phyloP scores from a whole-genome alignment of 1,140 invertebrate genomes.

The Hycleus phaleratus region DNA sequence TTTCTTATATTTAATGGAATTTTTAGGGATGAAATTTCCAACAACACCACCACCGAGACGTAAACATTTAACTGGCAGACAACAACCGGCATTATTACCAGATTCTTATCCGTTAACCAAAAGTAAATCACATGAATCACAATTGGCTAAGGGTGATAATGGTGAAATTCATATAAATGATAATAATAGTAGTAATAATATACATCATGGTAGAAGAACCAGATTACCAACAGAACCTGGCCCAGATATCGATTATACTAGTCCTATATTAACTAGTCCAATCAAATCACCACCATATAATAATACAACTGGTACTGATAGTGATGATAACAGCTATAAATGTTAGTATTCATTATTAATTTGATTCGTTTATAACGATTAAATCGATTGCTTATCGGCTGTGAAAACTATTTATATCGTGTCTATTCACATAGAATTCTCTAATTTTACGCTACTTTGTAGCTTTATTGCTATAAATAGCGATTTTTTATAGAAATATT shows the following conservation, averaged over 20 bases:
- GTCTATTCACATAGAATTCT: background rate
- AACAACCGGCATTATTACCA: conserved; percentile 41
- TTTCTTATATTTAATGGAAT: background rate
- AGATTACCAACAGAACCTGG: conserved; percentile 66
- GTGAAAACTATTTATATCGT: too few relatives aligned
- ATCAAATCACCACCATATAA: conserved; percentile 57
- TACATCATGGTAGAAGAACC: conserved; percentile 42
- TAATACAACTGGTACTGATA: conserved; percentile 43
- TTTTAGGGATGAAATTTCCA: conserved; percentile 53
- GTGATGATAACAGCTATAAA: conserved; percentile 52
- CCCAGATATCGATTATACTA: conserved; percentile 45
- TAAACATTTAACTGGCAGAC: conserved; percentile 55
- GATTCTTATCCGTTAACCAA: conserved; percentile 62
- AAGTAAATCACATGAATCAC: conserved; percentile 88
- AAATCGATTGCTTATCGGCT: too few relatives aligned
- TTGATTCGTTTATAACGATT: background rate
- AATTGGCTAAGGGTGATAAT: conserved; percentile 61
- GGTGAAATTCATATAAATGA: conserved; percentile 31
- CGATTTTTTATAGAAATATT: background rate
- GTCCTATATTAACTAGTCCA: conserved; percentile 52
- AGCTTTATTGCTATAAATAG: too few relatives aligned
- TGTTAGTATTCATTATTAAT: conserved; percentile 32
- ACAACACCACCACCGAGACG: conserved; percentile 71
- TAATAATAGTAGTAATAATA: conserved; percentile 3
- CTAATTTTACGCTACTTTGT: background rate